Evolutionary conservation across 2,113 vertebrate species (phyloP).

Genomic region (Cyphomyrus discorhynchus): DNA sequence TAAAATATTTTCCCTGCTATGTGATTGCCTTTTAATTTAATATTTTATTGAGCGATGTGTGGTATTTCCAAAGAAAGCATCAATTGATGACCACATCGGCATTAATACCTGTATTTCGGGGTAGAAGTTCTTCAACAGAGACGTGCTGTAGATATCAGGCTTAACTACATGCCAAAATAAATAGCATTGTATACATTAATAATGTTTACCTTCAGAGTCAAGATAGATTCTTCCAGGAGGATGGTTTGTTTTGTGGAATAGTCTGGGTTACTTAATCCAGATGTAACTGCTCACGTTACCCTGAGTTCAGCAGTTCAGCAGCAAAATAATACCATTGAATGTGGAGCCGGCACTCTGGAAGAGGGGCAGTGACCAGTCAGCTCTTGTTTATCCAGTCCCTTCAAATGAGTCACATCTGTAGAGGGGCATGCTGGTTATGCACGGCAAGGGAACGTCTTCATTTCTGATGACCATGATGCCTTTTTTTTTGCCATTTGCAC

Average conservation of each 20-base stretch:
- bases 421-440: not conserved
- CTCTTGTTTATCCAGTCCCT: slow-evolving; percentile 18
- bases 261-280: slow-evolving; percentile 36
- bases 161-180: slow-evolving; percentile 1
- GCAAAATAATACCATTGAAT: slow-evolving; percentile 22
- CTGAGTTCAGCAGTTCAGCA: slow-evolving; percentile 24
- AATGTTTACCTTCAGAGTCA: slow-evolving; percentile 9
- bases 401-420: slow-evolving; percentile 15
- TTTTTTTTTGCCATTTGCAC: not conserved
- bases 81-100: not conserved
- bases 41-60: not conserved
- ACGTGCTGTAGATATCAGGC: not conserved
- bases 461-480: not conserved
- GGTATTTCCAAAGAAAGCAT: not conserved
- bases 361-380: slow-evolving; percentile 23
- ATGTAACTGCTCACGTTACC: slow-evolving; percentile 28
- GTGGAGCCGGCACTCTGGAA: not conserved
- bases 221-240: not conserved
- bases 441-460: slow-evolving; percentile 1
- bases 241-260: slow-evolving; percentile 32
- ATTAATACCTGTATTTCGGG: not conserved
- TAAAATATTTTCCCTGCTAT: not conserved
- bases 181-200: slow-evolving; percentile 11
- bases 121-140: not conserved
- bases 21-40: not conserved